These are phyloP conservation scores for Bradynema listronoti DNA, from an alignment of 1,140 invertebrate species.

Conservation along the genomic window DNA sequence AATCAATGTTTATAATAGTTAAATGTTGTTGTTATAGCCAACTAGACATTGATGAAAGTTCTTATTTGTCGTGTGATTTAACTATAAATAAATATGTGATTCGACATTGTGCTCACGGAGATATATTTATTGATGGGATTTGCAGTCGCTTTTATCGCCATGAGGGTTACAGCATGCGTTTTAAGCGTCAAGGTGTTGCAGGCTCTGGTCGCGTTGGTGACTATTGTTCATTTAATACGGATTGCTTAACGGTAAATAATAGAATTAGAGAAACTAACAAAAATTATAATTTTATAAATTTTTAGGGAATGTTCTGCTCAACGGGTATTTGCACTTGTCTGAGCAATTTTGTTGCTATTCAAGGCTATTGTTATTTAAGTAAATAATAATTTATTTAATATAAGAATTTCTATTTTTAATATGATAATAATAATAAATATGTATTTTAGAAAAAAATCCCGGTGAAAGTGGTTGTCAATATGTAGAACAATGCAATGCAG, in stretches of 20 bases:
- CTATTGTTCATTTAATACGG: slow-evolving; percentile 55
- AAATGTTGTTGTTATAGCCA: slow-evolving; percentile 30
- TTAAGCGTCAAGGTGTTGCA: slow-evolving; percentile 51
- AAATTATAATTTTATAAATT: slow-evolving; percentile 5
- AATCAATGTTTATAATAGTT: no score
- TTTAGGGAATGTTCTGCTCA: slow-evolving; percentile 56
- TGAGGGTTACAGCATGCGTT: slow-evolving; percentile 37
- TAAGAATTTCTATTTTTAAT: slow-evolving; percentile 16
- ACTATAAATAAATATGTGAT: slow-evolving; percentile 23
- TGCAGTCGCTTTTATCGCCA: slow-evolving; percentile 33
- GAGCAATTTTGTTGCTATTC: slow-evolving; percentile 55
- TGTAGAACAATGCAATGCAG: slow-evolving; percentile 51
- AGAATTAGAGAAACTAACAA: neutral
- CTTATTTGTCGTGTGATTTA: slow-evolving; percentile 47
- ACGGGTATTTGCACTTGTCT: slow-evolving; percentile 55
- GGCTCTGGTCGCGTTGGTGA: slow-evolving; percentile 54
- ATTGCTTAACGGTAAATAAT: slow-evolving; percentile 48
- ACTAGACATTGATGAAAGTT: slow-evolving; percentile 50
- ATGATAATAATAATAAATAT: no score
- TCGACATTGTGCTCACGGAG: slow-evolving; percentile 37
- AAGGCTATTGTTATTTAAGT: slow-evolving; percentile 56
- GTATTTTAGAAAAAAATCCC: slow-evolving; percentile 50
- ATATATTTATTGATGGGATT: slow-evolving; percentile 52
- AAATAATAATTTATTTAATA: slow-evolving; percentile 14
- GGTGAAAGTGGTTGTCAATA: slow-evolving; percentile 56